phyloP scores from a whole-genome alignment of 1,140 invertebrate species.

The Frieseomelitta varia region DNA sequence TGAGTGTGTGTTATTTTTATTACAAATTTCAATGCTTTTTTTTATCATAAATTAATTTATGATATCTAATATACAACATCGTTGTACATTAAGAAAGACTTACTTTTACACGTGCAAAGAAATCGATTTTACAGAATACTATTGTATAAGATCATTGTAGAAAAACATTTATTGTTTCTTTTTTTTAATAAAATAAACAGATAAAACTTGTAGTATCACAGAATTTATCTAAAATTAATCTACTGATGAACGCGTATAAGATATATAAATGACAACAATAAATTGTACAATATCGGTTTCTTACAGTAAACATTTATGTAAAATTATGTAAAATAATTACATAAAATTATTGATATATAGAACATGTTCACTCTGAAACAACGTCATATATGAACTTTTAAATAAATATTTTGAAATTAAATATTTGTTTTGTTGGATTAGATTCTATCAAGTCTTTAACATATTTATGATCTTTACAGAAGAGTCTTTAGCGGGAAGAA shows the following conservation, averaged over 20 bases:
- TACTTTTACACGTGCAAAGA: too few species aligned
- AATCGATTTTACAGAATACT: background rate
- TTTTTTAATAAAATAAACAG: background rate
- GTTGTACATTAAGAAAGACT: too few species aligned
- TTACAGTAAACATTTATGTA: background rate
- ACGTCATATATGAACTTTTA: background rate
- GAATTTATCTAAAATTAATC: conserved; percentile 21
- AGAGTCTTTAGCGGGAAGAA: conserved; percentile 1
- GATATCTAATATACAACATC: too few species aligned
- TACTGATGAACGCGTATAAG: conserved; percentile 4
- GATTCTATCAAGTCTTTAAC: conserved; percentile 10
- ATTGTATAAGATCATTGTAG: conserved; percentile 6
- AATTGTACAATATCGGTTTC: background rate
- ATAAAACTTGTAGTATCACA: conserved; percentile 11
- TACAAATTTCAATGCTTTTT: too few species aligned
- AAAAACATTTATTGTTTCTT: conserved; percentile 27
- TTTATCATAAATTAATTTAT: too few species aligned
- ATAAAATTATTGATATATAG: conserved; percentile 5
- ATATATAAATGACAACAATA: background rate
- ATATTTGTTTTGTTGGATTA: background rate
- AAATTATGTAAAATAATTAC: too few species aligned
- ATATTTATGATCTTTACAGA: conserved; percentile 18
- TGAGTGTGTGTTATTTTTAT: too few species aligned
- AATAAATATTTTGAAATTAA: conserved; percentile 16
- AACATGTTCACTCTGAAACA: background rate